Base-by-base conservation (phyloP, 2,888 invertebrate species). In the Pocota personata region DNA sequence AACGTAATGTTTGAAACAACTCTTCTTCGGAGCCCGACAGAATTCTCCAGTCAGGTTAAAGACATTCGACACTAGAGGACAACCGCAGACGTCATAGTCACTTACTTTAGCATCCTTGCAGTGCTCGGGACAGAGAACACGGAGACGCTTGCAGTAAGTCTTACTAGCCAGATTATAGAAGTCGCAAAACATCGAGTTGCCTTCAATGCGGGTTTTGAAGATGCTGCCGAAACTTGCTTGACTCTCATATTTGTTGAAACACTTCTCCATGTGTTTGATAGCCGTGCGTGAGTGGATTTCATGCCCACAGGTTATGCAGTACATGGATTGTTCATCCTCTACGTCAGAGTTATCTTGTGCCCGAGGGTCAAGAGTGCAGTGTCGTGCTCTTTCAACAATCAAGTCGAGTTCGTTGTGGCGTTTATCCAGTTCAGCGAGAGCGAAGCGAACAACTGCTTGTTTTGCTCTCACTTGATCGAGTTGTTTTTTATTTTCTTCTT, bases 121-220 rank as follows among this genome's bases (percentile, higher is more conserved):
- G 92, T 99, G 99, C 90, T 99, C 99, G 0, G 99, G 99, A 90
- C 99, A 99, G 88, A 99, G 94, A 0, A 99, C 98, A 88, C 98
- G 95, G 76, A 99, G 93, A 69, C 99, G 93, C 92, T 99, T 99
- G 93, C 99, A 99, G 90, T 99, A 99, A 0, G 98, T 98, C 64
- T 95, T 95, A 90, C 96, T 97, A 3, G 94, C 93, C 0, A 96
- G 95, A 93, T 98, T 99, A 93, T 96, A 99, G 91, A 96, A 97
- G 90, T 99, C 99, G 91, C 99, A 99, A 92, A 99, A 99, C 96
- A 99, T 98, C 89, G 97, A 97, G 92, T 97, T 97, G 0, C 97
- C 97, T 92, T 98, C 98, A 89, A 99, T 98, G 73, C 97, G 94
- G 0, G 98, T 98, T 91, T 98, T 97, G 90, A 97, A 98, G 52